A percentile compares a stretch with the other conserved stretches of the same genome.
Conservation (phyloP, 2,888 invertebrate species). For the Diarsia dahlii region DNA sequence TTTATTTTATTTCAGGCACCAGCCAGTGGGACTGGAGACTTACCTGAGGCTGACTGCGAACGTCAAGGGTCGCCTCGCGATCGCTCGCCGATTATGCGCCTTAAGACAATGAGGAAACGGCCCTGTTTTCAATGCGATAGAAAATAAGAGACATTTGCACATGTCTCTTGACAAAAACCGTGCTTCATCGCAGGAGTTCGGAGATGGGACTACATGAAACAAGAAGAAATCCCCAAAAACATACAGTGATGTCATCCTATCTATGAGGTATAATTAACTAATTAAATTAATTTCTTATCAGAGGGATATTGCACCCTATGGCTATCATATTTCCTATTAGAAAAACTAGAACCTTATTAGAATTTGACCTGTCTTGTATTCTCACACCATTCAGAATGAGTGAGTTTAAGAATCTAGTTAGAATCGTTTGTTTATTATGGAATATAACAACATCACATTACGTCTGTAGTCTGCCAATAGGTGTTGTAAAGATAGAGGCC, state of each 20-base stretch:
- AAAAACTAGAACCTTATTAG: neutral
- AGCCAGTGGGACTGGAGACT: neutral
- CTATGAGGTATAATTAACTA: neutral
- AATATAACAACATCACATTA: too few species aligned
- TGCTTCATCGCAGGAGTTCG: too few species aligned
- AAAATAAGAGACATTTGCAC: too few species aligned
- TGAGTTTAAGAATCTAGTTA: too few species aligned
- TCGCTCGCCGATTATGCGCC: neutral
- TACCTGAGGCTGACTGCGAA: neutral
- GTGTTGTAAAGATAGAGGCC: too few species aligned
- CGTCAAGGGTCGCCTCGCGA: neutral
- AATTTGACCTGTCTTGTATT: neutral
- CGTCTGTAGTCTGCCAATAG: too few species aligned
- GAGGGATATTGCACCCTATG: neutral
- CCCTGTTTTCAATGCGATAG: neutral
- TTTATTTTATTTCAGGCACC: constrained; percentile 14
- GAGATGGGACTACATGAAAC: neutral
- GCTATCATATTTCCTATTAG: neutral
- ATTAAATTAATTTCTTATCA: neutral
- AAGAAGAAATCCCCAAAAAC: neutral
- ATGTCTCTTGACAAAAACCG: too few species aligned
- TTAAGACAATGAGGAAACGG: neutral
- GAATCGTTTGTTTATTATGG: too few species aligned
- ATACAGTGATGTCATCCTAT: neutral
- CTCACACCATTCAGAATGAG: neutral